Percentiles rank a stretch among this genome's conserved stretches.
phyloP scores from a whole-genome alignment of 2,113 vertebrate genomes.

The Lagopus muta region DNA sequence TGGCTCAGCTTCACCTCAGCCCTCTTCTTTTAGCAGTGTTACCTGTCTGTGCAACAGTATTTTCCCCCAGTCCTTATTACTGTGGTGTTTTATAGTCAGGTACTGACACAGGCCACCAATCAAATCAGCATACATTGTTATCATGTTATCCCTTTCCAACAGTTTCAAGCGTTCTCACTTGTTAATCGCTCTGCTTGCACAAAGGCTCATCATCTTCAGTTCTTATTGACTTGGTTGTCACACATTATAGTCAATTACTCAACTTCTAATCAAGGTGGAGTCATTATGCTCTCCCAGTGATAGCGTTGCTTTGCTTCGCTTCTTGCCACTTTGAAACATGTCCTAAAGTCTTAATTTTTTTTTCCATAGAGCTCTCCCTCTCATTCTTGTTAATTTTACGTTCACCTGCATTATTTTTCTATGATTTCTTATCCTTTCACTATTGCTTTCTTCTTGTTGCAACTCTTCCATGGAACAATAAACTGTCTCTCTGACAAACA shows the following conservation, averaged over 20 bases:
- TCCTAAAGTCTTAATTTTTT: not conserved
- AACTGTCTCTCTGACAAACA: not conserved
- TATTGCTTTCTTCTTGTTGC: not conserved
- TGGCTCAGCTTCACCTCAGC: not conserved
- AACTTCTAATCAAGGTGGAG: not conserved
- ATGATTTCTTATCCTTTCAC: not conserved
- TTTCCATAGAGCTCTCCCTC: accelerated
- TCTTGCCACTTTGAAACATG: not conserved
- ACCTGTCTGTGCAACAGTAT: not conserved
- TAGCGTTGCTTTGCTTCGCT: not conserved
- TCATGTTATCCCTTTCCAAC: not conserved
- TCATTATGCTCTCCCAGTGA: not conserved
- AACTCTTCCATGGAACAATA: not conserved
- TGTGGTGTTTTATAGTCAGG: not conserved
- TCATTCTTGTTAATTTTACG: not conserved
- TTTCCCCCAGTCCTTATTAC: not conserved
- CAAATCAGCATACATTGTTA: not conserved
- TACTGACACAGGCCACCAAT: not conserved
- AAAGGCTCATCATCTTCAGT: not conserved
- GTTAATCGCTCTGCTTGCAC: not conserved
- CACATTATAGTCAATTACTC: not conserved
- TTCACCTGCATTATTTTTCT: not conserved
- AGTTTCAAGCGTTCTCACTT: not conserved
- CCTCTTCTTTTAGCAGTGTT: not conserved
- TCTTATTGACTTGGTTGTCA: not conserved